Conservation (phyloP, 2,113 vertebrate species). For the Pteronura brasiliensis region DNA sequence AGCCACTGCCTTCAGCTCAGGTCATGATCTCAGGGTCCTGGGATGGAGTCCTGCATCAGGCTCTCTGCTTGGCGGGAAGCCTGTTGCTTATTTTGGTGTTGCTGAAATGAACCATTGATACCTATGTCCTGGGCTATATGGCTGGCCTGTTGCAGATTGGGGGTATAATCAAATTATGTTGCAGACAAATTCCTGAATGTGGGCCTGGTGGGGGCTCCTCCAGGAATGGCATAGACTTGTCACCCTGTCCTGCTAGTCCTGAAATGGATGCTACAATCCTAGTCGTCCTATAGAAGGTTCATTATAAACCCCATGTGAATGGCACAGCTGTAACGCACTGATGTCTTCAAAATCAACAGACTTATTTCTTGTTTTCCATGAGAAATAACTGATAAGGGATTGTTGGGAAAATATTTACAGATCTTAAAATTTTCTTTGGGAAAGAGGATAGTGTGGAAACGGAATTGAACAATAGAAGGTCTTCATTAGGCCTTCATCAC, state of each 20-base stretch:
- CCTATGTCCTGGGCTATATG: background rate
- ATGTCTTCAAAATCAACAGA: conserved; percentile 70
- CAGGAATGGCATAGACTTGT: background rate
- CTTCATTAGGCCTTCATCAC: conserved; percentile 64
- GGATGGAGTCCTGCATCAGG: no score
- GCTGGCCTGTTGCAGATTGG: background rate
- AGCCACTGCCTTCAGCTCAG: no score
- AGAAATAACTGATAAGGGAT: conserved; percentile 46
- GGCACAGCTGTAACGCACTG: conserved; percentile 64
- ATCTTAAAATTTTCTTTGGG: conserved; percentile 66
- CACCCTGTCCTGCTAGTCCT: background rate
- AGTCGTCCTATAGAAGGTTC: background rate
- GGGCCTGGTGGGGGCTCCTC: background rate
- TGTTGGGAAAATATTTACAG: conserved; percentile 81
- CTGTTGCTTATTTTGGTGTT: background rate
- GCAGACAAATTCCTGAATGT: background rate
- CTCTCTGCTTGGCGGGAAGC: no score
- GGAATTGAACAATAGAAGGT: conserved; percentile 56
- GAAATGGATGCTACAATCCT: background rate
- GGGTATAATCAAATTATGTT: background rate
- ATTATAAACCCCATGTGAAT: background rate
- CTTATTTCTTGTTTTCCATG: conserved; percentile 72
- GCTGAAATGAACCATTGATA: background rate
- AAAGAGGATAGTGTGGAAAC: conserved; percentile 42
- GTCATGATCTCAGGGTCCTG: no score